phyloP scores from a whole-genome alignment of 2,888 invertebrate species.

The Himalopsyche kuldschensis region DNA sequence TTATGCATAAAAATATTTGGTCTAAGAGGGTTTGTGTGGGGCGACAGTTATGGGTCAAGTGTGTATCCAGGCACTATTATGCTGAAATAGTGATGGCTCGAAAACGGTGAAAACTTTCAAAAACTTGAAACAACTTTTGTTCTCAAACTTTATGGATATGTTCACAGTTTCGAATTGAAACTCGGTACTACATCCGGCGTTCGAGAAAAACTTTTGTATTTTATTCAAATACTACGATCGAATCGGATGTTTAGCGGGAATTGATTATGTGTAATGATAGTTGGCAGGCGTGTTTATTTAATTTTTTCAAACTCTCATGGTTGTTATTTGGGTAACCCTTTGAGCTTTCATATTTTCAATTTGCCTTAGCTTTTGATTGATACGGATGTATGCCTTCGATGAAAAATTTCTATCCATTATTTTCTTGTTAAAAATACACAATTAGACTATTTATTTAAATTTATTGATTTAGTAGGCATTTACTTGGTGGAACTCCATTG shows the following conservation, averaged over 20 bases:
- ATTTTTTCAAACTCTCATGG: no score
- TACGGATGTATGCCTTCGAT: no score
- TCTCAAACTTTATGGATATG: background rate
- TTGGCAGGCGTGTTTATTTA: no score
- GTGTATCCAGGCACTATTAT: background rate
- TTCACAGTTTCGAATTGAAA: background rate
- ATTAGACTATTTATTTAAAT: no score
- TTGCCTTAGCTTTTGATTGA: no score
- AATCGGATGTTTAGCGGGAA: background rate
- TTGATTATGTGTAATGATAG: no score
- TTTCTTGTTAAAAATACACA: no score
- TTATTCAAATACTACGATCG: background rate
- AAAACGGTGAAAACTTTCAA: background rate
- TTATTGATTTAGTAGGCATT: no score
- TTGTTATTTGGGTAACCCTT: no score
- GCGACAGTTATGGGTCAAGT: background rate
- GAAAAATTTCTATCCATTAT: no score
- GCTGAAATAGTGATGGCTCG: background rate
- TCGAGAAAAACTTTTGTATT: background rate
- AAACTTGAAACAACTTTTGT: slow-evolving; percentile 3
- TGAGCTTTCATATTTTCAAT: no score
- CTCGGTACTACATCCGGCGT: background rate
- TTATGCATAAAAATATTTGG: background rate
- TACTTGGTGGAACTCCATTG: no score
- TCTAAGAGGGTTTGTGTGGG: background rate